phyloP scores from a whole-genome alignment of 2,797 vertebrate species.

The Craterocephalus amniculus region DNA sequence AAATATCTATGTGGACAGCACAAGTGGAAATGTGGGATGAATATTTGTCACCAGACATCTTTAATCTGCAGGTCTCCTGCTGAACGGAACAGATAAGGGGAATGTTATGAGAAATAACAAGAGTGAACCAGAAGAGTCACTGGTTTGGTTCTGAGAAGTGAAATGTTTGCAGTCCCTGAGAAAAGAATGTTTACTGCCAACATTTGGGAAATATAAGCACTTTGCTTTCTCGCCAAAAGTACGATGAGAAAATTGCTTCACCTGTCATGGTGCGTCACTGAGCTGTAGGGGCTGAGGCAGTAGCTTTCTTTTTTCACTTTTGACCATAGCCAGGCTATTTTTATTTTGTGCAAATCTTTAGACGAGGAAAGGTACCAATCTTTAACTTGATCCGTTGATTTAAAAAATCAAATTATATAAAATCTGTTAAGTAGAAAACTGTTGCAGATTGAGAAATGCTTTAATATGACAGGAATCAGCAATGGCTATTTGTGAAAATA shows the following conservation, averaged over 20 bases:
- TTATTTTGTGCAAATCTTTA: neutral
- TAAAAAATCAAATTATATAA: neutral
- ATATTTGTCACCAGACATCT: conserved; percentile 27
- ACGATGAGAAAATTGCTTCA: neutral
- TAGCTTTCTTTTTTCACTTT: neutral
- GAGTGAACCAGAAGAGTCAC: conserved; percentile 4
- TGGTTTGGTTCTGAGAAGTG: conserved; percentile 16
- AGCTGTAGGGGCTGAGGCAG: neutral
- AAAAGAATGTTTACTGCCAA: conserved; percentile 6
- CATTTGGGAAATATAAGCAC: neutral
- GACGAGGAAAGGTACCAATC: neutral
- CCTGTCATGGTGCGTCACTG: neutral
- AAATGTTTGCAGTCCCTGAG: conserved; percentile 18
- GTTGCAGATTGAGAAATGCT: conserved; percentile 13
- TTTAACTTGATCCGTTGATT: neutral
- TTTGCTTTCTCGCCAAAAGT: neutral
- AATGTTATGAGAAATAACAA: conserved; percentile 36
- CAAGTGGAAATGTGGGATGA: conserved; percentile 14
- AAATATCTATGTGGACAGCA: conserved; percentile 19
- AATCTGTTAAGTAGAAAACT: neutral
- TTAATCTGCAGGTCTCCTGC: conserved; percentile 37
- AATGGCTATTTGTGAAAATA: conserved; percentile 15
- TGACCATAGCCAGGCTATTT: neutral
- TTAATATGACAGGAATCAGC: conserved; percentile 9
- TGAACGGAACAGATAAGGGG: conserved; percentile 36